Evolutionary conservation across 2,113 vertebrate genomes (phyloP).

Genomic region (Anguilla japonica): DNA sequence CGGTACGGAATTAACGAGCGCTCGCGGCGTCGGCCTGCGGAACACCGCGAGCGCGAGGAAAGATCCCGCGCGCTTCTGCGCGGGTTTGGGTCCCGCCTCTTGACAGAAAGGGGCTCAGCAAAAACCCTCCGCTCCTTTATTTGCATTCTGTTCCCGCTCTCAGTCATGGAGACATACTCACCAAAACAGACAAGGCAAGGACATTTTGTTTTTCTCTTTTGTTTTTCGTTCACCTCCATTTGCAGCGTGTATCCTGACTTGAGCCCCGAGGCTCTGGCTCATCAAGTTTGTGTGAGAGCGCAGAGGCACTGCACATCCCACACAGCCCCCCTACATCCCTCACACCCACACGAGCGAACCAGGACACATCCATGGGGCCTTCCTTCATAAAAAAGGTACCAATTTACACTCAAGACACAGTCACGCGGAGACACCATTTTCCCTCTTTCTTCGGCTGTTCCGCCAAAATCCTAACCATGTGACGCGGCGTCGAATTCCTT

Average conservation of each 20-base stretch:
- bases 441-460: background rate
- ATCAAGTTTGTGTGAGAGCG: background rate
- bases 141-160: background rate
- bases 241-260: conserved; percentile 2
- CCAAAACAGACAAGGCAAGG: background rate
- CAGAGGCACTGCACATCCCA: background rate
- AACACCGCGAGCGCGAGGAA: background rate
- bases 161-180: background rate
- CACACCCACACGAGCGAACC: background rate
- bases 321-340: background rate
- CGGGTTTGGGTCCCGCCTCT: too few species aligned
- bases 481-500: background rate
- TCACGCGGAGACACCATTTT: background rate
- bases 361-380: background rate
- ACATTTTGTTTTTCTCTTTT: background rate
- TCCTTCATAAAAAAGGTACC: background rate
- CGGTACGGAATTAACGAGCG: background rate
- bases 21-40: background rate
- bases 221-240: too few species aligned
- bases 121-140: background rate
- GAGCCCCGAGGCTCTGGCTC: background rate
- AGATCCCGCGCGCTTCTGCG: too few species aligned
- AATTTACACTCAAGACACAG: background rate
- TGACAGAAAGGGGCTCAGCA: background rate
- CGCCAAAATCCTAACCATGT: background rate